Evolutionary conservation across 1,140 invertebrate genomes (phyloP).

Genomic region (Tetragonula clypearis): DNA sequence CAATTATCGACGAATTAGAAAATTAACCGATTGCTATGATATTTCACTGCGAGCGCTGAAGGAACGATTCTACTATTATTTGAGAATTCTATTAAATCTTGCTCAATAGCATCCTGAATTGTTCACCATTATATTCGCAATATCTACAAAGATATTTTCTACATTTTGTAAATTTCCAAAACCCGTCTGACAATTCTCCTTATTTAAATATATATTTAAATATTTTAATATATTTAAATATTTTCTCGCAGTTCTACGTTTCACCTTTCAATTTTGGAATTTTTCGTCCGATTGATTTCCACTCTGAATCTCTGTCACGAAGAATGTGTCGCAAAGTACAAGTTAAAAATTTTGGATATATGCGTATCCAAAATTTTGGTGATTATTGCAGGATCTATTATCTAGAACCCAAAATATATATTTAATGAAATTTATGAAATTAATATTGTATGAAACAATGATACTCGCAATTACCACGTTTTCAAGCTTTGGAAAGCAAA

Average conservation of each 20-base stretch:
- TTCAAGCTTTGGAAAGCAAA: too few species aligned
- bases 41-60: background rate
- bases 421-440: too few species aligned
- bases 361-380: too few species aligned
- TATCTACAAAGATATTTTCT: background rate
- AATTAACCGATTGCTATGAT: slow-evolving; percentile 64
- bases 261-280: too few species aligned
- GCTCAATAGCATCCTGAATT: background rate
- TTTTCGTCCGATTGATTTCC: too few species aligned
- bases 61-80: background rate
- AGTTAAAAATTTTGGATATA: too few species aligned
- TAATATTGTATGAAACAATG: too few species aligned
- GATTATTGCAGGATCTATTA: too few species aligned
- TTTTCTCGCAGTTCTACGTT: background rate
- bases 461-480: too few species aligned
- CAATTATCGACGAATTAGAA: slow-evolving; percentile 69
- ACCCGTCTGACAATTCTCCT: background rate
- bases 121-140: background rate
- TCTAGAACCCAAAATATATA: too few species aligned
- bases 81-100: background rate
- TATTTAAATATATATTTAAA: background rate
- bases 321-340: too few species aligned
- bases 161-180: background rate
- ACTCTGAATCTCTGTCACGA: too few species aligned
- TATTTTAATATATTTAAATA: background rate